Evolutionary conservation across 2,113 vertebrate species (phyloP), one percentile per base, ranked within the genome.

Genomic region (Parus major): DNA sequence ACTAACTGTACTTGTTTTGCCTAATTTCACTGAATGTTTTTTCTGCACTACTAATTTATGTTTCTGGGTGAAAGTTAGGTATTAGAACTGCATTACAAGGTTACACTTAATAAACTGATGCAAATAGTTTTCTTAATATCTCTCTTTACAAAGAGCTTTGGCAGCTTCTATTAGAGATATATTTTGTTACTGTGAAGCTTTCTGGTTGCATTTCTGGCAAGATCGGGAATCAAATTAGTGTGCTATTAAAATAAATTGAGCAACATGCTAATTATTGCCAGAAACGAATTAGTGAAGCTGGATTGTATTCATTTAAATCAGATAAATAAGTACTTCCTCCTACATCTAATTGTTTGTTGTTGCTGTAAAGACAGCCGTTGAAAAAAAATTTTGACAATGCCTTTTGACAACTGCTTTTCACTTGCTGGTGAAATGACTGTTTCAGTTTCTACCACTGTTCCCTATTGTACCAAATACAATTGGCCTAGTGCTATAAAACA

Each of bases 181-280:
- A 50, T 89, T 91, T 93, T 89, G 56, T 70, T 91, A 85, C 52
- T 85, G 24, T 33, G 78, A 78, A 91, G 50, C 42, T 91, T 91
- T 82, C 61, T 89, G 70, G 46, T 82, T 91, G 55, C 22, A 29
- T 87, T 93, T 78, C 92, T 87, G 83, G 83, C 63, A 94, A 87
- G 29, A 53, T 13, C 2, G 6, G 59, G 70, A 93, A 86, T 89
- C 47, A 79, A 85, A 91, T 91, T 90, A 91, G 82, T 64, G 61
- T n/a, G n/a, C 17, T 92, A 90, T 75, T 86, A 92, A 95, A 87
- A 96, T 65, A 82, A 96, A 96, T 82, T 87, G 88, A 93, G 73
- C 76, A 88, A 76, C 59, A 42, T 70, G 27, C 13, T 93, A 94
- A 93, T 96, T 93, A 92, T 81, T 87, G 70, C 77, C 80, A 94